Percentiles rank a stretch among this genome's conserved stretches.
Evolutionary conservation across 2,888 invertebrate genomes (phyloP).

Genomic region (Andrena marginata): DNA sequence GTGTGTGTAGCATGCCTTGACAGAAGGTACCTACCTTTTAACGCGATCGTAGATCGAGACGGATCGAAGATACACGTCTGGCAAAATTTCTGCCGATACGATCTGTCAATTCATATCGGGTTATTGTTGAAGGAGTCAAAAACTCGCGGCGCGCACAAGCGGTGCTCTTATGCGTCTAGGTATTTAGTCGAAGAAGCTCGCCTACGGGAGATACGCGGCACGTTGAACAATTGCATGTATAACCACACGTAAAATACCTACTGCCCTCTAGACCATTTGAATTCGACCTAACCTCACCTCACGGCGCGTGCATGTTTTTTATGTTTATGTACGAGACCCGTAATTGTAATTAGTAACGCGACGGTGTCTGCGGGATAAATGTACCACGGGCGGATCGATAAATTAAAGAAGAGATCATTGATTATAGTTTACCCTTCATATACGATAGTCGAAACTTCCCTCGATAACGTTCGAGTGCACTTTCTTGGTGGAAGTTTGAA

Average conservation of each 20-base stretch:
- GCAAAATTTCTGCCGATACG: slow-evolving; percentile 36
- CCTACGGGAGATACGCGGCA: slow-evolving; percentile 74
- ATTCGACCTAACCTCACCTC: slow-evolving; percentile 50
- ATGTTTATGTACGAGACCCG: slow-evolving; percentile 33
- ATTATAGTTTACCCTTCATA: slow-evolving; percentile 24
- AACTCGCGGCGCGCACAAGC: slow-evolving; percentile 37
- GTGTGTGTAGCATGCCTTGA: slow-evolving; percentile 72
- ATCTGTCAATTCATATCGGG: slow-evolving; percentile 63
- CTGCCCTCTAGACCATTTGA: slow-evolving; percentile 56
- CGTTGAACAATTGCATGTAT: slow-evolving; percentile 70
- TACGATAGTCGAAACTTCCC: background rate
- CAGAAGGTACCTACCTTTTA: slow-evolving; percentile 67
- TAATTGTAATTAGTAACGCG: background rate
- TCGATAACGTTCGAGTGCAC: background rate
- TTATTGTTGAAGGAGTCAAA: slow-evolving; percentile 36
- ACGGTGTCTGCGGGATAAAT: background rate
- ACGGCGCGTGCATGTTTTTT: slow-evolving; percentile 35
- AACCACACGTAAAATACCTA: slow-evolving; percentile 62
- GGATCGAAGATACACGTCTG: slow-evolving; percentile 47
- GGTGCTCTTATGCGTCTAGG: slow-evolving; percentile 55
- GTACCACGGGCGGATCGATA: background rate
- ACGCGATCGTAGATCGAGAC: slow-evolving; percentile 59
- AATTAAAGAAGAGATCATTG: background rate
- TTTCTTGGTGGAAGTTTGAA: slow-evolving; percentile 28
- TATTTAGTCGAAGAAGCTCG: slow-evolving; percentile 67